A percentile compares a stretch with the other conserved stretches of the same genome.
phyloP scores from a whole-genome alignment of 2,797 vertebrate species.

The Dromococcyx pavoninus region DNA sequence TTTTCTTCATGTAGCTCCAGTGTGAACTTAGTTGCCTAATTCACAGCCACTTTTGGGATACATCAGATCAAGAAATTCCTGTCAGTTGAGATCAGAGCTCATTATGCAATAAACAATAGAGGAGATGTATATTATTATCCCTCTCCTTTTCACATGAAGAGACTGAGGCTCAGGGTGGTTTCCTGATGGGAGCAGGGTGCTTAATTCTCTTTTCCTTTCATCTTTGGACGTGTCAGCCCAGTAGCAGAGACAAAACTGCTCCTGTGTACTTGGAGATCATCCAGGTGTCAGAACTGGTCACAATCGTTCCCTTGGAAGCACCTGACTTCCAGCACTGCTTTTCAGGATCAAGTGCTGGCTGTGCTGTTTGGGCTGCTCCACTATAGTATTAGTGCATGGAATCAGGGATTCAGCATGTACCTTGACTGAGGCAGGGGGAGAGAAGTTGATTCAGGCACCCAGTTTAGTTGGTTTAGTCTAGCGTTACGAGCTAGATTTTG shows the following conservation, averaged over 20 bases:
- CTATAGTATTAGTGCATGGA: not conserved
- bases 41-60: not conserved
- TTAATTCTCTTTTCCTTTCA: not conserved
- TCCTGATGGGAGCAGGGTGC: not conserved
- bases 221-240: not conserved
- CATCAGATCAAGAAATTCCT: not conserved
- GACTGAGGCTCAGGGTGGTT: not conserved
- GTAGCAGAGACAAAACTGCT: not conserved
- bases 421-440: rapidly evolving
- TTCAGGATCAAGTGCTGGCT: rapidly evolving
- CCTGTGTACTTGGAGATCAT: not conserved
- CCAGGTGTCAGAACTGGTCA: no score
- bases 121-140: not conserved
- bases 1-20: not conserved
- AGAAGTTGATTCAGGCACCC: not conserved
- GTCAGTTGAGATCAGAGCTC: not conserved
- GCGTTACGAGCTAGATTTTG: not conserved
- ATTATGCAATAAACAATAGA: not conserved
- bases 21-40: not conserved
- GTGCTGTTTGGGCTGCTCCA: not conserved
- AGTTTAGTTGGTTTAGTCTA: not conserved
- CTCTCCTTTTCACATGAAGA: not conserved
- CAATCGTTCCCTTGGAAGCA: not conserved
- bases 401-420: not conserved
- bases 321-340: not conserved